A percentile compares a stretch with the other conserved stretches of the same genome.
phyloP scores from a whole-genome alignment of 2,797 vertebrate species.

The Bothrops alternatus region DNA sequence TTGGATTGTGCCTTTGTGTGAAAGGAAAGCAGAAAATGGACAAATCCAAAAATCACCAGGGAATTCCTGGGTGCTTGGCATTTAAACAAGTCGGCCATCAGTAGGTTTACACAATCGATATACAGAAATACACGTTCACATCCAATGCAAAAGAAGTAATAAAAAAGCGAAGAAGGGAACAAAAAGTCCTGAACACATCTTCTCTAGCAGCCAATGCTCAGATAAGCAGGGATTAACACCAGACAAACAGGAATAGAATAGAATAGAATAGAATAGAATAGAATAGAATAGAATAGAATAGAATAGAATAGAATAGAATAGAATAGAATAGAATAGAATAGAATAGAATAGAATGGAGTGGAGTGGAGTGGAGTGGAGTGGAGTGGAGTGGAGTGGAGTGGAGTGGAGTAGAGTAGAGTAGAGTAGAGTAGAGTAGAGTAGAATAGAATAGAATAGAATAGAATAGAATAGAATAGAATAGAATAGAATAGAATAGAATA shows the following conservation, averaged over 20 bases:
- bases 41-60: not conserved
- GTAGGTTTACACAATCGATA: not conserved
- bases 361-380: accelerated
- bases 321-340: no score
- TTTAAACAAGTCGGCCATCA: not conserved
- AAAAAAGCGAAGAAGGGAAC: not conserved
- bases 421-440: no score
- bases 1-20: not conserved
- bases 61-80: not conserved
- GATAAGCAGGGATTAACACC: not conserved
- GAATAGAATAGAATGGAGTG: no score
- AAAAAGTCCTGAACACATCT: not conserved
- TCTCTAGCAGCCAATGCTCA: not conserved
- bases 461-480: no score
- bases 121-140: not conserved
- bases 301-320: no score
- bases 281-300: no score
- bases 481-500: no score
- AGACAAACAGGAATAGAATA: not conserved
- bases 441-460: no score
- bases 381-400: no score
- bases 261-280: no score
- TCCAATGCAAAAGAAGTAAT: not conserved
- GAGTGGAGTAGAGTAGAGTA: no score
- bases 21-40: not conserved